Percentiles rank a stretch among this genome's conserved stretches.
Evolutionary conservation across 2,888 invertebrate genomes (phyloP).

Genomic region (Patella ulyssiponensis): DNA sequence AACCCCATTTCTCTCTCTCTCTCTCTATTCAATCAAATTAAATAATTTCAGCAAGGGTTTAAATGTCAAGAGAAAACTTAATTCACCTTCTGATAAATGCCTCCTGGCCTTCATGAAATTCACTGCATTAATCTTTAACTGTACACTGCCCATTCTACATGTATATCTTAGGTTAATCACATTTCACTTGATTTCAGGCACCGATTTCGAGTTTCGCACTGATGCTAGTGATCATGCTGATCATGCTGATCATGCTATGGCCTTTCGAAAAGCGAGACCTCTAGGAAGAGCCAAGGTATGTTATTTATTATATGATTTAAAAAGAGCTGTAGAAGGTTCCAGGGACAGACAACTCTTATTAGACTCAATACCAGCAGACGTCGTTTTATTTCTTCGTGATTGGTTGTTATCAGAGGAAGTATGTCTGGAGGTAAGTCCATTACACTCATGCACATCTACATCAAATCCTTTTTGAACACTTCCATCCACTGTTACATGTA

Average conservation of each 20-base stretch:
- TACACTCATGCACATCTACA: not conserved
- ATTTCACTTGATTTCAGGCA: not conserved
- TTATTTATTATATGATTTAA: constrained; percentile 10
- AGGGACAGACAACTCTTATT: not conserved
- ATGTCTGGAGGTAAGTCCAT: not conserved
- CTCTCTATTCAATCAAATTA: too few relatives aligned
- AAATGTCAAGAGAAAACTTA: too few relatives aligned
- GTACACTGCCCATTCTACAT: too few relatives aligned
- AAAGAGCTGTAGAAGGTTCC: constrained; percentile 4
- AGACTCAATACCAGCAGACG: constrained; percentile 1
- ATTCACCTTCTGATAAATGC: too few relatives aligned
- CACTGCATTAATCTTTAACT: too few relatives aligned
- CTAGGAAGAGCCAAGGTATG: not conserved
- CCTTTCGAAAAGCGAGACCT: constrained; percentile 1
- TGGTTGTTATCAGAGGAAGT: constrained; percentile 4
- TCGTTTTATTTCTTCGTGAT: not conserved
- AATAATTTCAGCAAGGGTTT: too few relatives aligned
- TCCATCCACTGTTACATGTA: too few relatives aligned
- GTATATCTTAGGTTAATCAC: not conserved
- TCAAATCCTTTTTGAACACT: too few relatives aligned
- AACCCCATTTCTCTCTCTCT: too few relatives aligned
- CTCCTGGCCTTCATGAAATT: too few relatives aligned
- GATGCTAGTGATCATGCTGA: not conserved
- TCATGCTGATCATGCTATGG: not conserved
- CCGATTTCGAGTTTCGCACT: not conserved